phyloP scores from a whole-genome alignment of 2,888 invertebrate genomes.

The Cephus sareptanus region DNA sequence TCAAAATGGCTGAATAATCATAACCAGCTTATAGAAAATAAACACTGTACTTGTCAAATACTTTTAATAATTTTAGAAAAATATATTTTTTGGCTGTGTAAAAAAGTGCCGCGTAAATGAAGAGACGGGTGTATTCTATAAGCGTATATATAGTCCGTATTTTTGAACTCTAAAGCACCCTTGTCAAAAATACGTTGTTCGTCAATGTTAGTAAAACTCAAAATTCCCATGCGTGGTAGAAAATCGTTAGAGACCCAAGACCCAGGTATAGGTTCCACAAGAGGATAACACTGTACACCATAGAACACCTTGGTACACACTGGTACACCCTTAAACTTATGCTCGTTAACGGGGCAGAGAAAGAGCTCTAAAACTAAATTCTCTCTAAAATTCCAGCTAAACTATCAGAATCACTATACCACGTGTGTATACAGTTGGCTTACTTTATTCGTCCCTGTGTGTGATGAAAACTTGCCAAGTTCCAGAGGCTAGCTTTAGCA shows the following conservation, averaged over 20 bases:
- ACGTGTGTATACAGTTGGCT: background rate
- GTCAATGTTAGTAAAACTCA: background rate
- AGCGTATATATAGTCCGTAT: no score
- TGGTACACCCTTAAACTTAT: background rate
- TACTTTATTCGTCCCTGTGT: background rate
- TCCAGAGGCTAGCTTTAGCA: slow-evolving; percentile 35
- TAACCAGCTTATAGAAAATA: no score
- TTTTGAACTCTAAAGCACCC: background rate
- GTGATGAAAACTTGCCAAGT: background rate
- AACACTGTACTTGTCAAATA: no score
- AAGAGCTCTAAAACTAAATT: background rate
- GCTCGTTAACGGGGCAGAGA: slow-evolving; percentile 3
- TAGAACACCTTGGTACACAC: background rate
- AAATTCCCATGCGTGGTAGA: background rate
- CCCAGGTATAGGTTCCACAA: background rate
- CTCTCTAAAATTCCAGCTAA: background rate
- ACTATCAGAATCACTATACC: background rate
- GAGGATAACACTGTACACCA: background rate
- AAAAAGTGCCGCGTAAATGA: no score
- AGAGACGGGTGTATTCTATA: no score
- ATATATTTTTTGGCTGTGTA: no score
- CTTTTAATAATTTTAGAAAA: no score
- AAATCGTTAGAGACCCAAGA: background rate
- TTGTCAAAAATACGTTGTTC: background rate
- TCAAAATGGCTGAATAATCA: no score